Conservation (phyloP, 1,140 invertebrate genomes). For the Gerris buenoi region DNA sequence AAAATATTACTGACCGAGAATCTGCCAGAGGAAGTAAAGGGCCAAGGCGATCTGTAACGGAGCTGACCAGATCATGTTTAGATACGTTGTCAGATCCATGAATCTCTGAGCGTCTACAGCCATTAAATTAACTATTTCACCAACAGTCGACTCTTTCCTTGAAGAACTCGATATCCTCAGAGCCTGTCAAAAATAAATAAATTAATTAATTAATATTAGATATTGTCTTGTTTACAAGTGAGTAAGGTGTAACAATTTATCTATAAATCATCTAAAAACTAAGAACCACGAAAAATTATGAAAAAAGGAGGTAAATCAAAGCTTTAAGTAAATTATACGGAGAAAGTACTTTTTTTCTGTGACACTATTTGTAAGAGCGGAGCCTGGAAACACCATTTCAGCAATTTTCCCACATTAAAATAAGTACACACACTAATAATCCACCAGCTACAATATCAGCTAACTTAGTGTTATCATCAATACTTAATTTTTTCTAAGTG, state of each 20-base stretch:
- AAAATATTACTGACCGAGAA: conserved; percentile 35
- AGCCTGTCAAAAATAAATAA: conserved; percentile 31
- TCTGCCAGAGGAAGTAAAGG: conserved; percentile 78
- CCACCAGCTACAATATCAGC: too few relatives aligned
- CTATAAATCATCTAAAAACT: background rate
- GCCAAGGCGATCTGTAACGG: conserved; percentile 79
- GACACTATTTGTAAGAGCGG: too few relatives aligned
- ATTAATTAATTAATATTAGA: conserved; percentile 2
- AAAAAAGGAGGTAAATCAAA: too few relatives aligned
- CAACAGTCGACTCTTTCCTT: conserved; percentile 69
- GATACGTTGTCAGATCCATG: conserved; percentile 72
- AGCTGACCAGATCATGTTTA: conserved; percentile 95
- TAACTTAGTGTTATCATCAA: too few relatives aligned
- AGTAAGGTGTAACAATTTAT: background rate
- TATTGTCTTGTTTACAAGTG: background rate
- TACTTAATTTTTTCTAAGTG: too few relatives aligned
- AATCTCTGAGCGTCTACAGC: conserved; percentile 72
- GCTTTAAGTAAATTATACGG: too few relatives aligned
- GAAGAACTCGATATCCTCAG: conserved; percentile 60
- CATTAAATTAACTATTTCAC: conserved; percentile 88
- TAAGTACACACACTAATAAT: too few relatives aligned
- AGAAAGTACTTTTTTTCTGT: too few relatives aligned
- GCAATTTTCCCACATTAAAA: too few relatives aligned
- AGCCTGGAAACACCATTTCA: too few relatives aligned
- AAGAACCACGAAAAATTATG: background rate